phyloP scores from a whole-genome alignment of 2,888 invertebrate genomes.

The Noctua fimbriata region DNA sequence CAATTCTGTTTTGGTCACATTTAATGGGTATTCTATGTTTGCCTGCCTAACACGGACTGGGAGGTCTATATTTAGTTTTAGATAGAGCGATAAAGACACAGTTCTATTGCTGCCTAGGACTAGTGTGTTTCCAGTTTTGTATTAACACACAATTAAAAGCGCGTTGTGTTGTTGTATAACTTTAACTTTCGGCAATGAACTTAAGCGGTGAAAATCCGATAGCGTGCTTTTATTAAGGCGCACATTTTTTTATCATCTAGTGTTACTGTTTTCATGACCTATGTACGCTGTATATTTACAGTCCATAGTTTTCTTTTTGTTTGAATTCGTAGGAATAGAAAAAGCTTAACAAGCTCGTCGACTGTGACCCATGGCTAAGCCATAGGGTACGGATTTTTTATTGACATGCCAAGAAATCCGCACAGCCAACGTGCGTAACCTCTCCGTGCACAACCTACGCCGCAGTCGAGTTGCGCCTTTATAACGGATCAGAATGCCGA shows the following conservation, averaged over 20 bases:
- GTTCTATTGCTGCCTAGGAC: not conserved
- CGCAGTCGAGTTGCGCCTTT: not conserved
- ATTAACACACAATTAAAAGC: too few species aligned
- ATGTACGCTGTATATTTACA: not conserved
- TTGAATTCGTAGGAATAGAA: not conserved
- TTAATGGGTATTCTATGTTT: slow-evolving; percentile 54
- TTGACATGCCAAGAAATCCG: not conserved
- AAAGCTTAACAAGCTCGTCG: not conserved
- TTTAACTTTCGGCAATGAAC: not conserved
- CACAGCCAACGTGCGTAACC: not conserved
- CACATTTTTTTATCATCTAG: not conserved
- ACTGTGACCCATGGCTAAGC: not conserved
- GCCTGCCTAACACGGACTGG: slow-evolving; percentile 18
- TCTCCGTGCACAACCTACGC: not conserved
- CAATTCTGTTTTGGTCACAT: slow-evolving; percentile 59
- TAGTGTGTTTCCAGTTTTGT: not conserved
- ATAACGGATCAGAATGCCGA: not conserved
- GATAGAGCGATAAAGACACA: not conserved
- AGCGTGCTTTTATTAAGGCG: not conserved
- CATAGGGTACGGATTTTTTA: not conserved
- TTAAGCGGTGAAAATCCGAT: not conserved
- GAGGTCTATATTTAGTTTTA: slow-evolving; percentile 37
- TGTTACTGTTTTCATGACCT: not conserved
- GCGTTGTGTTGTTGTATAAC: not conserved
- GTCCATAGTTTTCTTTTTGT: not conserved